Percentiles rank a stretch among this genome's conserved stretches.
phyloP scores from a whole-genome alignment of 1,140 invertebrate species.

The Frieseomelitta varia region DNA sequence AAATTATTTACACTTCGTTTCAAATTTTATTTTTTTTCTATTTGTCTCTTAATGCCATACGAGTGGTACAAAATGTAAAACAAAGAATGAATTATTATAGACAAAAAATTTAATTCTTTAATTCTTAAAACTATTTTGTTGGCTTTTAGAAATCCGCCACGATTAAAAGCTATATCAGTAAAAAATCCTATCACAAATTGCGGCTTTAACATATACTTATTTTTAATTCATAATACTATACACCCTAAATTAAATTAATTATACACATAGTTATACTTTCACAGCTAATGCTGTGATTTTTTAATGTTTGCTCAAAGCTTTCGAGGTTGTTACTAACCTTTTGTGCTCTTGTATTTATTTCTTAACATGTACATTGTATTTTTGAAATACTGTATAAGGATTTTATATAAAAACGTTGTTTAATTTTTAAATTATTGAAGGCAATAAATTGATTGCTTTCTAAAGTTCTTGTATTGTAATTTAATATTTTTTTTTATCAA shows the following conservation, averaged over 20 bases:
- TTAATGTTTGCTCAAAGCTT: conserved; percentile 22
- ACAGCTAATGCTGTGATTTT: conserved; percentile 19
- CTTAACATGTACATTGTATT: not conserved
- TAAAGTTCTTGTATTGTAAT: not conserved
- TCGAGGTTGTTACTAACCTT: conserved; percentile 26
- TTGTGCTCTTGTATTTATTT: conserved; percentile 13
- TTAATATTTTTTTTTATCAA: not conserved
- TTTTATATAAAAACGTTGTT: not conserved
- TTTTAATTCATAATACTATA: conserved; percentile 29
- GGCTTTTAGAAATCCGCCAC: conserved; percentile 7
- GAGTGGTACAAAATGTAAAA: conserved; percentile 8
- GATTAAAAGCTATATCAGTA: conserved; percentile 29
- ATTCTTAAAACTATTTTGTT: conserved; percentile 19
- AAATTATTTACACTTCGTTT: conserved; percentile 19
- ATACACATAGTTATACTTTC: conserved; percentile 41
- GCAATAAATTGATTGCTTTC: not conserved
- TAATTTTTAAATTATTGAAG: conserved; percentile 1
- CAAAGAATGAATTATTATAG: not conserved
- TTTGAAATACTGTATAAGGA: not conserved
- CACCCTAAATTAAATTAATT: conserved; percentile 35
- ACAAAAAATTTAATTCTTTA: conserved; percentile 18
- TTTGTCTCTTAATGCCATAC: not conserved
- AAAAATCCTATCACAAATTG: conserved; percentile 43
- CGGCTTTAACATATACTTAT: conserved; percentile 17
- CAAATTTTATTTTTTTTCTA: not conserved